phyloP scores from a whole-genome alignment of 2,797 vertebrate species.

The Apogon hyalosoma region DNA sequence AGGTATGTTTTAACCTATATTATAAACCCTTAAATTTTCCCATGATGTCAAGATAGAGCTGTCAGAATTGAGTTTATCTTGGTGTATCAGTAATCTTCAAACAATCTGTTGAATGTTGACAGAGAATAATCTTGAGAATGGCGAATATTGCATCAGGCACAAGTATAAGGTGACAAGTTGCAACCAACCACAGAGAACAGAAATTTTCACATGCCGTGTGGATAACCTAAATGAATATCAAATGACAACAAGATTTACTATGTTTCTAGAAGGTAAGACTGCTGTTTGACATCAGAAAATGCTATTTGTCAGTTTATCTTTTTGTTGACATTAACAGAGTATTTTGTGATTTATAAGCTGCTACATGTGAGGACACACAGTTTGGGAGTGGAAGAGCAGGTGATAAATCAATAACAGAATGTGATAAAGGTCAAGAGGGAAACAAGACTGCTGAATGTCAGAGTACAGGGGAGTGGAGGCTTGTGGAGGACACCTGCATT shows the following conservation, averaged over 20 bases:
- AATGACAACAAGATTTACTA: conserved; percentile 4
- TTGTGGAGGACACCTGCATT: conserved; percentile 58
- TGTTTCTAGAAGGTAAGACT: conserved; percentile 54
- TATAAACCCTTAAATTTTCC: neutral
- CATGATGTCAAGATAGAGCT: neutral
- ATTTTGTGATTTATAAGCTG: conserved; percentile 23
- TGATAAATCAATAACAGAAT: neutral
- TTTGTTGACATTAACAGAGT: neutral
- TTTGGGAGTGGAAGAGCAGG: conserved; percentile 56
- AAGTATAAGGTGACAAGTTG: accelerated
- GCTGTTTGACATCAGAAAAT: neutral
- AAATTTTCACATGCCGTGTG: conserved; percentile 53
- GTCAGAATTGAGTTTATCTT: neutral
- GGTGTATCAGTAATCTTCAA: neutral
- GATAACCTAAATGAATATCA: neutral
- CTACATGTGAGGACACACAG: accelerated
- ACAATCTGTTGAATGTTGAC: conserved; percentile 21
- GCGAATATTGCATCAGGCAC: conserved; percentile 43
- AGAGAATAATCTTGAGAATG: accelerated
- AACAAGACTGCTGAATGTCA: conserved; percentile 35
- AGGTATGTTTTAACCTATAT: conserved; percentile 28
- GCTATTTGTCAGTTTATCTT: neutral
- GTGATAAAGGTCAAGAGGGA: conserved; percentile 51
- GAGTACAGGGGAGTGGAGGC: conserved; percentile 29
- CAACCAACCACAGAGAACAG: accelerated